Evolutionary conservation across 2,888 invertebrate genomes (phyloP).

Genomic region (Metellina segmentata): DNA sequence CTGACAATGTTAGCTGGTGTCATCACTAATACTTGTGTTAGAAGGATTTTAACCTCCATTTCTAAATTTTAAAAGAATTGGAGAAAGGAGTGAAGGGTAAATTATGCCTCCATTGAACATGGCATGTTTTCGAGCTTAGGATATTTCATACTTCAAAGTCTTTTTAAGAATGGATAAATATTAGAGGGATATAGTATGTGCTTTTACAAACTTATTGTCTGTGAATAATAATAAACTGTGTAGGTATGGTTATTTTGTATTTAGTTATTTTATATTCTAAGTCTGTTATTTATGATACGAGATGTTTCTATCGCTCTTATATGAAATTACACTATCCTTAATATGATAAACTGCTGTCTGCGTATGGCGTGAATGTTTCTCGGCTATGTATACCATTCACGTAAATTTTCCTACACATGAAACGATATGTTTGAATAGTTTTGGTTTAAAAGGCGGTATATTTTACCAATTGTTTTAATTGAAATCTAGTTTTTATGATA

Average conservation of each 20-base stretch:
- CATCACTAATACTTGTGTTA: slow-evolving; percentile 26
- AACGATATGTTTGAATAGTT: too few relatives aligned
- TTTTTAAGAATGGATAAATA: slow-evolving; percentile 59
- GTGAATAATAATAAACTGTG: slow-evolving; percentile 57
- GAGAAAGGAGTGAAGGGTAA: slow-evolving; percentile 22
- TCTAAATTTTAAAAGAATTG: slow-evolving; percentile 34
- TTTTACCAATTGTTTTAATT: too few relatives aligned
- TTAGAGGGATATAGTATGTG: slow-evolving; percentile 39
- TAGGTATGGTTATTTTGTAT: slow-evolving; percentile 58
- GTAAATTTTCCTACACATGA: not conserved
- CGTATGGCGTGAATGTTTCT: slow-evolving; percentile 48
- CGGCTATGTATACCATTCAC: not conserved
- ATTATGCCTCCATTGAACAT: slow-evolving; percentile 46
- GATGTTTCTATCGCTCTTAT: slow-evolving; percentile 38
- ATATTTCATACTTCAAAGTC: slow-evolving; percentile 74
- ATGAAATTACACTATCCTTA: slow-evolving; percentile 26
- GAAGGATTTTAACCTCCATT: slow-evolving; percentile 39
- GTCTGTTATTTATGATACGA: slow-evolving; percentile 56
- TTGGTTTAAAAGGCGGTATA: too few relatives aligned
- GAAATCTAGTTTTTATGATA: not conserved
- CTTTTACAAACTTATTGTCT: slow-evolving; percentile 58
- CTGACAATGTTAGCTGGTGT: slow-evolving; percentile 6
- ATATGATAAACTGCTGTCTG: slow-evolving; percentile 33
- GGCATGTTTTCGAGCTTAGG: slow-evolving; percentile 73
- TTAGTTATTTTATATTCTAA: slow-evolving; percentile 60